Percentiles rank a stretch among this genome's conserved stretches.
phyloP scores from a whole-genome alignment of 2,888 invertebrate genomes.

The Platycheirus rosarum region DNA sequence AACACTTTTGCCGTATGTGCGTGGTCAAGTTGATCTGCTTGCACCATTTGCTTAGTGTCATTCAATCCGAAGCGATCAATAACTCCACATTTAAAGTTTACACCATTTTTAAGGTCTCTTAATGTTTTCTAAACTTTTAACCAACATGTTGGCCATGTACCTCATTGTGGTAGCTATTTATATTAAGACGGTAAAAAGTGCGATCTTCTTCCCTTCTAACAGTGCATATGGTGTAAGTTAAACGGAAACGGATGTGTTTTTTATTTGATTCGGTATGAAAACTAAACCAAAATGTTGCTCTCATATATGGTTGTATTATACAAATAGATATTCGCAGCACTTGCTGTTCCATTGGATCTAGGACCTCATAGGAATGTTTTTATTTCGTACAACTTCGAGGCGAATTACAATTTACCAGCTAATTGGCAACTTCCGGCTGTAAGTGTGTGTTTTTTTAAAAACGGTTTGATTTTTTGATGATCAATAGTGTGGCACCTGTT shows the following conservation, averaged over 20 bases:
- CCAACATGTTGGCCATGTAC: conserved; percentile 12
- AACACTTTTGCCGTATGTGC: conserved; percentile 8
- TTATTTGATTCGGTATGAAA: not conserved
- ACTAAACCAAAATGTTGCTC: not conserved
- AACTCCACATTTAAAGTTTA: not conserved
- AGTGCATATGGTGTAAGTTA: conserved; percentile 80
- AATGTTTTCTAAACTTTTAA: not conserved
- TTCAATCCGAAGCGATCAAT: conserved; percentile 5
- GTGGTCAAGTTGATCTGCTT: conserved; percentile 3
- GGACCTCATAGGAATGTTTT: conserved; percentile 87
- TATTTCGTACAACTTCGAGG: conserved; percentile 89
- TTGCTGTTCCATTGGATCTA: conserved; percentile 88
- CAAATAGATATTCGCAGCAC: conserved; percentile 87
- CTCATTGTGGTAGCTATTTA: conserved; percentile 1
- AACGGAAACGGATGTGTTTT: not conserved
- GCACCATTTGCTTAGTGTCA: conserved; percentile 31
- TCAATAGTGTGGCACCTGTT: no score
- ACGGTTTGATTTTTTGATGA: no score
- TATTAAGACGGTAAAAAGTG: conserved; percentile 33
- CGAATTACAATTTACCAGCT: conserved; percentile 86
- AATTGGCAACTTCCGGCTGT: conserved; percentile 81
- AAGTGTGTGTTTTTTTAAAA: conserved; percentile 62
- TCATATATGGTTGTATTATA: no score
- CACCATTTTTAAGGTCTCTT: not conserved
- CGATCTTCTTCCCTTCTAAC: conserved; percentile 78